A percentile compares a stretch with the other conserved stretches of the same genome.
phyloP scores from a whole-genome alignment of 2,888 invertebrate genomes.

The Pristionchus entomophagus region DNA sequence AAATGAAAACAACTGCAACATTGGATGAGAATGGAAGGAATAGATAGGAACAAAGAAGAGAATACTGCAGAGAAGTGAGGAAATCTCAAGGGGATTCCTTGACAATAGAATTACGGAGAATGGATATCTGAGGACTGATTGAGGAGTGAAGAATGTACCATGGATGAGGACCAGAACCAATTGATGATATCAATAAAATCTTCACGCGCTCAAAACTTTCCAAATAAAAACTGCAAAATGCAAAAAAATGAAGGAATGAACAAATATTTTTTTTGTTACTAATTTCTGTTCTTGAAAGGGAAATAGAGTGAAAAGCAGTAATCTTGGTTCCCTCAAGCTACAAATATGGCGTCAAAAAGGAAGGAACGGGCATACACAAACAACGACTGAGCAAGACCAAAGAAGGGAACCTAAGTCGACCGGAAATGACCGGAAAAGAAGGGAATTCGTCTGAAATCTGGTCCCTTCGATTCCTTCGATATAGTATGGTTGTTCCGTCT shows the following conservation, averaged over 20 bases:
- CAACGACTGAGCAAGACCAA: not conserved
- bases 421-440: conserved; percentile 3
- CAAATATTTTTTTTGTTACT: too few relatives aligned
- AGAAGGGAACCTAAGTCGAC: too few relatives aligned
- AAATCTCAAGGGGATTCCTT: conserved; percentile 7
- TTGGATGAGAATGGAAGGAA: not conserved
- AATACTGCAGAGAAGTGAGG: conserved; percentile 45
- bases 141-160: not conserved
- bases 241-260: too few relatives aligned
- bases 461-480: too few relatives aligned
- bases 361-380: not conserved
- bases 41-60: not conserved
- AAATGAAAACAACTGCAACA: not conserved
- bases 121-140: not conserved
- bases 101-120: not conserved
- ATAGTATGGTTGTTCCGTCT: too few relatives aligned
- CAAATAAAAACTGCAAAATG: not conserved
- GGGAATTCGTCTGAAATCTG: not conserved
- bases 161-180: not conserved
- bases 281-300: too few relatives aligned
- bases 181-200: too few relatives aligned
- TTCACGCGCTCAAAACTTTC: not conserved
- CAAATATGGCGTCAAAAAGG: not conserved
- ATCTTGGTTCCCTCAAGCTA: not conserved
- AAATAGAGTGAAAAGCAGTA: not conserved